Conservation (phyloP, 1,140 invertebrate species). For the Calliopsis andreniformis region DNA sequence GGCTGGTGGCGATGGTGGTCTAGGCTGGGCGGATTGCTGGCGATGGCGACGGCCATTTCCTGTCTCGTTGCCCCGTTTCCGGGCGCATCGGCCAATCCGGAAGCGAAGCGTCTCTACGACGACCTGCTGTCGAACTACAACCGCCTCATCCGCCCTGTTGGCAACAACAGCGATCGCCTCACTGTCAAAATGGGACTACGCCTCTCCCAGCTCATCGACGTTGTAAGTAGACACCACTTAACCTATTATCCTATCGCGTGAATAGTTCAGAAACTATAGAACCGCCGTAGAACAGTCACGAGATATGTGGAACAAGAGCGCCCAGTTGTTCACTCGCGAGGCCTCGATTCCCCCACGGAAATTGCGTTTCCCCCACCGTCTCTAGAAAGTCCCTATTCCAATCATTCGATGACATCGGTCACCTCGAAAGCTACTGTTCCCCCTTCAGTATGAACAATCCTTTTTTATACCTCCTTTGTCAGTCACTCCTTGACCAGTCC, state of each 20-base stretch:
- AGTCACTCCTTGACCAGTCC: too few species aligned
- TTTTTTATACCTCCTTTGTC: too few species aligned
- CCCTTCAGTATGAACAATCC: too few species aligned
- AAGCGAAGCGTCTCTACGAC: conserved; percentile 96
- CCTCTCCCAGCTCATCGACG: conserved; percentile 98
- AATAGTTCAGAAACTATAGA: conserved; percentile 45
- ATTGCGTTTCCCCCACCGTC: not conserved
- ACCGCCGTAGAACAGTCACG: not conserved
- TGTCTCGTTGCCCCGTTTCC: conserved; percentile 79
- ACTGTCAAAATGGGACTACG: conserved; percentile 98
- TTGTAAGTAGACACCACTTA: conserved; percentile 88
- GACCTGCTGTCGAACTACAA: conserved; percentile 98
- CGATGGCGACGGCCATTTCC: conserved; percentile 85
- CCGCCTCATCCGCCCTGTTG: conserved; percentile 97
- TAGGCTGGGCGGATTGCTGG: conserved; percentile 81
- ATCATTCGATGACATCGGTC: too few species aligned
- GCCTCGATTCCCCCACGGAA: not conserved
- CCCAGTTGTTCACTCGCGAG: not conserved
- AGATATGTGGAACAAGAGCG: conserved; percentile 46
- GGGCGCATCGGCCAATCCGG: conserved; percentile 87
- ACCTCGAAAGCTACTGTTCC: too few species aligned
- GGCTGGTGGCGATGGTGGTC: conserved; percentile 87
- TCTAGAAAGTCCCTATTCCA: not conserved
- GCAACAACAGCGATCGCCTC: conserved; percentile 97
- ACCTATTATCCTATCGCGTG: conserved; percentile 45